Percentiles rank a stretch among this genome's conserved stretches.
Evolutionary conservation across 2,113 vertebrate genomes (phyloP).

Genomic region (Sula dactylatra): DNA sequence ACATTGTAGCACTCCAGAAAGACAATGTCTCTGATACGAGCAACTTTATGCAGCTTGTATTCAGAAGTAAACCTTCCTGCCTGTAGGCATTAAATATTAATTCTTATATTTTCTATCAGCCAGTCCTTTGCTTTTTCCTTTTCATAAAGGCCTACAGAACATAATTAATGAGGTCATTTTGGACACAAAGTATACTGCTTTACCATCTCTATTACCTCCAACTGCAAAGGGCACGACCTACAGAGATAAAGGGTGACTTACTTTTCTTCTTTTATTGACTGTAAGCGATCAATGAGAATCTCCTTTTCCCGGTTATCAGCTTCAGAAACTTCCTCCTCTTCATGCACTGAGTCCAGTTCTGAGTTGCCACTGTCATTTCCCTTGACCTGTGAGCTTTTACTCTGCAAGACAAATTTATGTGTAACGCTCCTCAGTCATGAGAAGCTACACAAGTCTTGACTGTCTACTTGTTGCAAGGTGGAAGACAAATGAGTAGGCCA

Average conservation of each 20-base stretch:
- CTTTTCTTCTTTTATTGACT: slow-evolving; percentile 98
- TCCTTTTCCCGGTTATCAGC: slow-evolving; percentile 82
- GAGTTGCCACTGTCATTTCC: slow-evolving; percentile 6
- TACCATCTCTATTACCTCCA: neutral
- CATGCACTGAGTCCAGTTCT: slow-evolving; percentile 76
- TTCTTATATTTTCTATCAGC: neutral
- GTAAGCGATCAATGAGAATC: slow-evolving; percentile 88
- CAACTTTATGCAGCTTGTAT: neutral
- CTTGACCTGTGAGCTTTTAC: slow-evolving; percentile 62
- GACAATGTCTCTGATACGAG: neutral
- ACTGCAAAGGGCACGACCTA: neutral
- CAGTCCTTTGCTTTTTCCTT: neutral
- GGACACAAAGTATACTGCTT: neutral
- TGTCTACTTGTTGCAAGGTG: neutral
- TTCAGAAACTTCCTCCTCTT: slow-evolving; percentile 81
- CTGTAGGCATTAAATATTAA: neutral
- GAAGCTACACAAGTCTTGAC: too few relatives aligned
- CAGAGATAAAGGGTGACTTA: slow-evolving; percentile 57
- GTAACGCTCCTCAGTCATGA: neutral
- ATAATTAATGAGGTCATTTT: neutral
- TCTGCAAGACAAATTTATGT: slow-evolving; percentile 34
- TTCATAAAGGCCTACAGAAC: neutral
- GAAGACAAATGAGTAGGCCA: neutral
- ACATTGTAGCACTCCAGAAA: neutral
- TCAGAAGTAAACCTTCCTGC: neutral